phyloP scores from a whole-genome alignment of 2,797 vertebrate species.

The Acanthiza pusilla region DNA sequence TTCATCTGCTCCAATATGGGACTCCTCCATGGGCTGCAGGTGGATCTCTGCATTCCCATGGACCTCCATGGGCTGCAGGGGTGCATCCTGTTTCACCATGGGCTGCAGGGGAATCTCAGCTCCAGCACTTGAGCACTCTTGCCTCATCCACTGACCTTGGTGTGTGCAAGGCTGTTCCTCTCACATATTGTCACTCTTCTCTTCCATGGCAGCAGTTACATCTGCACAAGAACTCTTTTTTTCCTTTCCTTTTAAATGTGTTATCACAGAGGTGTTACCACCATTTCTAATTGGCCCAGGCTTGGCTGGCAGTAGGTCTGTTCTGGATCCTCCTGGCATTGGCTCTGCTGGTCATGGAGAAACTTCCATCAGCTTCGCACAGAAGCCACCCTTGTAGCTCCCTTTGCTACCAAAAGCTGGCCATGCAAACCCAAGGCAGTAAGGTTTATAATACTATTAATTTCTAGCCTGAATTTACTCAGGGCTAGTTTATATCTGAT shows the following conservation, averaged over 20 bases:
- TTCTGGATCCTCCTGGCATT: background rate
- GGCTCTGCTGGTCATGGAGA: background rate
- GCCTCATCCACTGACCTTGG: background rate
- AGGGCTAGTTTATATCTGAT: background rate
- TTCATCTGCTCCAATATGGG: background rate
- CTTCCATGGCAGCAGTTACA: background rate
- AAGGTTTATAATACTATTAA: background rate
- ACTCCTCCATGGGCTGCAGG: background rate
- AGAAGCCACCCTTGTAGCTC: background rate
- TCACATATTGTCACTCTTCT: background rate
- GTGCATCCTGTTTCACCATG: too few relatives aligned
- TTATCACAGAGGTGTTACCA: background rate
- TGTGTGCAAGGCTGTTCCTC: background rate
- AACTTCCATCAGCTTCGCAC: background rate
- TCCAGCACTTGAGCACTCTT: background rate
- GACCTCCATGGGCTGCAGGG: background rate
- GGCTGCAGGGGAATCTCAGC: background rate
- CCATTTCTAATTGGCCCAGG: accelerated
- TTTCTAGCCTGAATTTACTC: background rate
- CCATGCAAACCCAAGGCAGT: background rate
- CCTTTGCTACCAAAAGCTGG: background rate
- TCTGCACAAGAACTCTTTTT: background rate
- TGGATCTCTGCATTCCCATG: accelerated
- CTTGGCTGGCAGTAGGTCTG: accelerated
- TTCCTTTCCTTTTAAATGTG: background rate